Evolutionary conservation across 2,888 invertebrate genomes (phyloP).

Genomic region (Tachina fera): DNA sequence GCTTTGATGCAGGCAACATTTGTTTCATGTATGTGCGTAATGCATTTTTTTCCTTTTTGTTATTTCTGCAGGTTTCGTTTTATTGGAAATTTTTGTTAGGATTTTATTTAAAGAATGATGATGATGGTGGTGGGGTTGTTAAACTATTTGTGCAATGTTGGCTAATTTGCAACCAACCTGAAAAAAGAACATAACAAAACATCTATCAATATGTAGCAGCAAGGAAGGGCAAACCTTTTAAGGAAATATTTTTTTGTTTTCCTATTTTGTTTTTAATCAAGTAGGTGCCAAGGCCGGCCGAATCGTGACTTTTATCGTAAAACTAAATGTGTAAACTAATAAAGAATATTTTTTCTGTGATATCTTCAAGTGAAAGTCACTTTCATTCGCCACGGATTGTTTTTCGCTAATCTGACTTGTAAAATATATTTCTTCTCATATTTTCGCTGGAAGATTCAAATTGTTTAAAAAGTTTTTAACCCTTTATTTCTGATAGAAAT

Average conservation of each 20-base stretch:
- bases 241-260: background rate
- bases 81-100: constrained; percentile 19
- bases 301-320: too few relatives aligned
- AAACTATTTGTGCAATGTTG: constrained; percentile 60
- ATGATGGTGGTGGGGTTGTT: constrained; percentile 30
- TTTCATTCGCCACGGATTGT: too few relatives aligned
- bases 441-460: too few relatives aligned
- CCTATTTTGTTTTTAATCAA: background rate
- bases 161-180: constrained; percentile 57
- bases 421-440: too few relatives aligned
- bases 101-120: constrained; percentile 49
- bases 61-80: constrained; percentile 36
- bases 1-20: constrained; percentile 25
- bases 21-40: constrained; percentile 1
- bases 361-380: too few relatives aligned
- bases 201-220: constrained; percentile 37
- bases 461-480: too few relatives aligned
- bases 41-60: background rate
- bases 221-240: constrained; percentile 4
- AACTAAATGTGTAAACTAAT: too few relatives aligned
- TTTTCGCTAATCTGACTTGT: too few relatives aligned
- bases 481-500: too few relatives aligned
- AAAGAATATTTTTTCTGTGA: too few relatives aligned
- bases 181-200: constrained; percentile 11
- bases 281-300: background rate